Conservation (phyloP, 30 jellyfish, hydroid and myxozoan genomes). For the Phacellophora camtschatica region DNA sequence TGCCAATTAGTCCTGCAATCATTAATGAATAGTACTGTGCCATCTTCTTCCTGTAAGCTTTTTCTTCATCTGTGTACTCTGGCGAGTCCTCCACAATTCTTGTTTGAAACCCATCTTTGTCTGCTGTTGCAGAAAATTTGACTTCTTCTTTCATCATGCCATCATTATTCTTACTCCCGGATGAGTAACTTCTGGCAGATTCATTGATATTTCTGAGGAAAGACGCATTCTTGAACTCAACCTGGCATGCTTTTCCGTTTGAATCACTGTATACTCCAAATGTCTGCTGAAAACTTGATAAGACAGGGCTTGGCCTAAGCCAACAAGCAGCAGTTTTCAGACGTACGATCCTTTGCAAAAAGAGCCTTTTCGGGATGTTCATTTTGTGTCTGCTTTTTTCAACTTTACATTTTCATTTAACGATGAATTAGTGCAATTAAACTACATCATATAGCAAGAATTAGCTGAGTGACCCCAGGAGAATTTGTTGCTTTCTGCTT, state of each 20-base stretch:
- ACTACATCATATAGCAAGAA: too few relatives aligned
- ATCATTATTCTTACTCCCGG: neutral
- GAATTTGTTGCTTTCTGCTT: too few relatives aligned
- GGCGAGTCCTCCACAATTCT: constrained; percentile 41
- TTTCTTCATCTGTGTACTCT: constrained; percentile 49
- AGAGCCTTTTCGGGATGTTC: neutral
- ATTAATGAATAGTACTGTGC: constrained; percentile 56
- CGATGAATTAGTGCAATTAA: too few relatives aligned
- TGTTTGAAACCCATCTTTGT: constrained; percentile 27
- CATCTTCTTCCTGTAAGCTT: constrained; percentile 32
- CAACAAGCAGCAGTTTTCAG: neutral
- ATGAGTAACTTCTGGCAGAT: neutral
- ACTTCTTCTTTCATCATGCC: neutral
- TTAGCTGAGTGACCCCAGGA: too few relatives aligned
- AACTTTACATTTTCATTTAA: too few relatives aligned
- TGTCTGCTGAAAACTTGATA: neutral
- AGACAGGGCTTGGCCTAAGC: neutral
- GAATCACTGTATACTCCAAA: too few relatives aligned
- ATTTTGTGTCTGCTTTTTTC: too few relatives aligned
- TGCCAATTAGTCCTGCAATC: constrained; percentile 73
- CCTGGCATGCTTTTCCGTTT: neutral
- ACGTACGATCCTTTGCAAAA: neutral
- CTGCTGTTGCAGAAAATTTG: neutral
- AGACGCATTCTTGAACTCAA: neutral
- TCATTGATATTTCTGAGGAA: neutral